These are phyloP conservation scores for Clarias pachynema DNA, from an alignment of 2,797 vertebrate species.

Conservation along the genomic window DNA sequence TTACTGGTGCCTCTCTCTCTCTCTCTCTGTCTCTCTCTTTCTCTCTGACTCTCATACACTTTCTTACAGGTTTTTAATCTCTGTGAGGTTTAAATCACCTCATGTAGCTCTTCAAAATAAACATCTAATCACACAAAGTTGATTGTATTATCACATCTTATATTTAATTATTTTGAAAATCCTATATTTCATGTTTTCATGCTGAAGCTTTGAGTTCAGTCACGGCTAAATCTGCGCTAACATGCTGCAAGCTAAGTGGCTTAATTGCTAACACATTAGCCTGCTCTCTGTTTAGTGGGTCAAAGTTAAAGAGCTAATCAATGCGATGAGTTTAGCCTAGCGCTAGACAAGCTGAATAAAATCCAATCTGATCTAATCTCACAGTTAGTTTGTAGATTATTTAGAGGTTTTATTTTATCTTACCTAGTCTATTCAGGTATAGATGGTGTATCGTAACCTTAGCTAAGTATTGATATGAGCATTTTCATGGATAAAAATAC, in stretches of 20 bases:
- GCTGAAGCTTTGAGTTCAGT: neutral
- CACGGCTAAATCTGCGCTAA: neutral
- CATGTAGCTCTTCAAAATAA: neutral
- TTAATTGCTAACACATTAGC: constrained; percentile 76
- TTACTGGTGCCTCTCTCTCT: constrained; percentile 59
- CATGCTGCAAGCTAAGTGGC: constrained; percentile 2
- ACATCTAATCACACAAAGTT: neutral
- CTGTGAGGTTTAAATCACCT: too few species aligned
- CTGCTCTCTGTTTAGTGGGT: constrained; percentile 73
- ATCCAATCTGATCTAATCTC: neutral
- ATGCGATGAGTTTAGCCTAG: constrained; percentile 63
- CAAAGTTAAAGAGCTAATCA: constrained; percentile 78
- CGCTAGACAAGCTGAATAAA: constrained; percentile 53
- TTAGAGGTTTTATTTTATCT: neutral
- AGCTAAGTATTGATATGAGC: too few species aligned
- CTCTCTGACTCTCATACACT: neutral
- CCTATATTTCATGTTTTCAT: neutral
- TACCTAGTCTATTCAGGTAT: neutral
- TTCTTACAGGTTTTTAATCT: neutral
- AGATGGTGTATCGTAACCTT: too few species aligned
- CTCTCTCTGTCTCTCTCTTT: constrained; percentile 59
- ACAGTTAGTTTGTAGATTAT: neutral
- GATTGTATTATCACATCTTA: neutral
- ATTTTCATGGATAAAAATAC: too few species aligned
- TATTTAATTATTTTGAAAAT: neutral